A percentile compares a stretch with the other conserved stretches of the same genome.
These are phyloP conservation scores for Sebastes baramenuke DNA, from an alignment of 2,797 vertebrate species.

Conservation along the genomic window DNA sequence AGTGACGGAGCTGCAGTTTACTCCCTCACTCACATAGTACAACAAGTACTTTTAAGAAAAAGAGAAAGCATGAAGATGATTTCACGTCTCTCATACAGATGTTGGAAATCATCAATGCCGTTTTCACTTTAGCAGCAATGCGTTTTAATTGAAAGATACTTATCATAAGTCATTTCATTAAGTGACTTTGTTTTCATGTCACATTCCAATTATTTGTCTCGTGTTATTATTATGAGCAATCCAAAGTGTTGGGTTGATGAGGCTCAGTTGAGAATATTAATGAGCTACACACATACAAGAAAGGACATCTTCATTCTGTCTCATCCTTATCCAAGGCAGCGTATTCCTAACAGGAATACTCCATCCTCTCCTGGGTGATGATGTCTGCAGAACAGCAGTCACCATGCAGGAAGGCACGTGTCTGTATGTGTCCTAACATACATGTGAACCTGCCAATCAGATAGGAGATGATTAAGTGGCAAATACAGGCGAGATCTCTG, in stretches of 20 bases:
- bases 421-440: not conserved
- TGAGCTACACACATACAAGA: constrained; percentile 20
- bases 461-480: constrained; percentile 14
- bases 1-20: constrained; percentile 21
- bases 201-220: constrained; percentile 51
- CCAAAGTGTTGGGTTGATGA: constrained; percentile 36
- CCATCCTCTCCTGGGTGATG: not conserved
- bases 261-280: constrained; percentile 51
- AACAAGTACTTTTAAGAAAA: not conserved
- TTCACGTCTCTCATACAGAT: not conserved
- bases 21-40: not conserved
- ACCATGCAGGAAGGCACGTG: not conserved
- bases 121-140: constrained; percentile 23
- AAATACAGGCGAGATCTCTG: not conserved
- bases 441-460: constrained; percentile 2
- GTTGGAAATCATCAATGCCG: constrained; percentile 13
- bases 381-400: constrained; percentile 9
- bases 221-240: constrained; percentile 46
- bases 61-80: not conserved
- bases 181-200: constrained; percentile 55
- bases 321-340: not conserved
- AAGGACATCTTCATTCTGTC: constrained; percentile 36
- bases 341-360: not conserved
- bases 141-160: constrained; percentile 57
- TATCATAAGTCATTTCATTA: constrained; percentile 43